A percentile compares a stretch with the other conserved stretches of the same genome.
phyloP scores from a whole-genome alignment of 2,113 vertebrate species.

The Brevimyrus niger region DNA sequence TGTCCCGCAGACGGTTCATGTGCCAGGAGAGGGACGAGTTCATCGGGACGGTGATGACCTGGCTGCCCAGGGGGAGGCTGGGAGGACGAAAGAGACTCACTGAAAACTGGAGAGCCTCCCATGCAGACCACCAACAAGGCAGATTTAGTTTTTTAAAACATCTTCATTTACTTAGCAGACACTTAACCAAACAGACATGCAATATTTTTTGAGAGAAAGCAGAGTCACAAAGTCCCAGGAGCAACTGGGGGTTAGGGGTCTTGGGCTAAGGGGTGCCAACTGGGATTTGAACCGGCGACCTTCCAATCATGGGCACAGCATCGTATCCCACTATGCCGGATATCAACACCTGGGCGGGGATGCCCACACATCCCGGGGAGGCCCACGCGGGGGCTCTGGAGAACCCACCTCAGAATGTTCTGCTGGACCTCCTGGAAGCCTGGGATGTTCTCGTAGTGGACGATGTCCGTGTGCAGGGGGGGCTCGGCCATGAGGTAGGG shows the following conservation, averaged over 20 bases:
- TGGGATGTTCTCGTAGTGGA: conserved; percentile 96
- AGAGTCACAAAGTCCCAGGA: not conserved
- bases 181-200: not conserved
- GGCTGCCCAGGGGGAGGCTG: conserved; percentile 95
- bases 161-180: not conserved
- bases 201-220: not conserved
- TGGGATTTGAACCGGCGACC: not conserved
- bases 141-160: not conserved
- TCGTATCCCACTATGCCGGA: not conserved
- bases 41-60: conserved; percentile 85
- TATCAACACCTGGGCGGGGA: not conserved
- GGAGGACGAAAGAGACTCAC: conserved; percentile 66
- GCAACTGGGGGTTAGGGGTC: not conserved
- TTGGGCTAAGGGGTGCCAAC: not conserved
- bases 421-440: conserved; percentile 83
- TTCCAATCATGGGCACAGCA: not conserved
- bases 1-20: conserved; percentile 82
- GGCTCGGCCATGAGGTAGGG: conserved; percentile 90
- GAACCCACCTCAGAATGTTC: conserved; percentile 84
- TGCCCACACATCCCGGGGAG: not conserved
- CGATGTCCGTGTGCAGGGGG: conserved; percentile 91
- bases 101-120: not conserved
- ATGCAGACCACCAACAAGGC: not conserved
- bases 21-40: conserved; percentile 98
- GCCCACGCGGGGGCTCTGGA: not conserved